Evolutionary conservation across 2,797 vertebrate genomes (phyloP), one percentile per base, ranked within the genome.

Genomic region (Rhinogobio ventralis): DNA sequence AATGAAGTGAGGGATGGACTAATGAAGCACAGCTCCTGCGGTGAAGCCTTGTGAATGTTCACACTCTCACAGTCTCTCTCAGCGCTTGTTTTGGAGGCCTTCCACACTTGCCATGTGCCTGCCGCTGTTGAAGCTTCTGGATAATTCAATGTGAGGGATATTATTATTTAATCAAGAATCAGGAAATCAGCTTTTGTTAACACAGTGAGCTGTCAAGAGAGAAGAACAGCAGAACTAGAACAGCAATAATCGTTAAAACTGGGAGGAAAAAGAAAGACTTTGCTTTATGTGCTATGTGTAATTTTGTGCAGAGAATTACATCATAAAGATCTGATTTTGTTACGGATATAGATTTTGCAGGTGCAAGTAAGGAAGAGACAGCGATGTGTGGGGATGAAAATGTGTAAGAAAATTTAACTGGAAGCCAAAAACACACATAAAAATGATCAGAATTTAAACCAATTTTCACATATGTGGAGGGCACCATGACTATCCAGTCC

Each of bases 141-240:
- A 81, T 88, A 84, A 87, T 90, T 84, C 36, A 89, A 82, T 87
- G 82, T 85, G 91, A 87, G 86, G 10, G 46, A 82, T 86, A 89
- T 90, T 84, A 90, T 85, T 90, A 87, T 91, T 92, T 92, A 74
- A 92, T 89, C 30, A 87, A 80, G 66, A 74, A 85, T 85, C 72
- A 67, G 82, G 88, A 90, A 91, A 90, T 89, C 85, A 72, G 88
- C 82, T 57, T 79, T 88, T 81, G 79, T 85, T 86, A 74, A 86
- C 55, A 53, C 69, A 87, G 84, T 23, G 78, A 87, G 75, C 53
- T 73, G 79, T 81, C 49, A 15, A 36, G 14, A 71, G 51, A 73
- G 19, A 73, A 28, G 19, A 30, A 46, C 51, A 17, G 20, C 39
- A 74, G 69, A 64, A 36, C 17, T 68, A 51, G 62, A 68, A 80